Evolutionary conservation across 2,797 vertebrate species (phyloP), one percentile per base, ranked within the genome.

Genomic region (Epinephelus awoara): DNA sequence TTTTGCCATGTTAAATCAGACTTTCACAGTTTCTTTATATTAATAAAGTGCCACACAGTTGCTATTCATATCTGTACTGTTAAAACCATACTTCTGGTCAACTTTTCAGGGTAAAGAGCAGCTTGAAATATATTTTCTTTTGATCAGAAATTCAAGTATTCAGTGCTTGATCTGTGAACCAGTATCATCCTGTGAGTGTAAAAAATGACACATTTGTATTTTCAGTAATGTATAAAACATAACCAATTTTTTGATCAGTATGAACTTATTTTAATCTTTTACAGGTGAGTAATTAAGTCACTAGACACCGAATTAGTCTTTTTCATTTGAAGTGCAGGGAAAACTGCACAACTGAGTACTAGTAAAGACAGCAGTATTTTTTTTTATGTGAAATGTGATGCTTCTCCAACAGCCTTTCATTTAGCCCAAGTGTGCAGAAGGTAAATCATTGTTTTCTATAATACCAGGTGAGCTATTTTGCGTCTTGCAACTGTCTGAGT

Each of bases 401-500:
- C 54, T 57, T 77, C 11, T 64, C 74, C 6, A 25, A 42, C 12
- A 46, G 23, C 12, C 12, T 49, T 67, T 69, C 8, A 57, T 4
- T 17, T 10, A 67, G 9, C 18, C 9, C 19, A 2, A 51, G 25
- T 55, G 12, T 47, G 50, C 44, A 51, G 56, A 77, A 25, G 12
- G 7, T 74, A 72, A 58, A 71, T 21, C 52, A 19, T 54, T 78
- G 23, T 80, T 90, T 62, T 62, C 79, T 88, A 15, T 72, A 27
- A 73, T 84, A 69, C 29, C 76, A 97, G 96, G 96, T 97, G 86
- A 95, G 95, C 72, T 97, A 96, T 82, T 95, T 96, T 71, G 95
- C 96, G 27, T 96, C 95, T 34, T 95, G 95, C 79, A 94, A 90
- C 50, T 92, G 96, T 88, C 93, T 97, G 52, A 96, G 96, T 84